Conservation (phyloP, 2,888 invertebrate genomes). For the Oeneis ivallda region DNA sequence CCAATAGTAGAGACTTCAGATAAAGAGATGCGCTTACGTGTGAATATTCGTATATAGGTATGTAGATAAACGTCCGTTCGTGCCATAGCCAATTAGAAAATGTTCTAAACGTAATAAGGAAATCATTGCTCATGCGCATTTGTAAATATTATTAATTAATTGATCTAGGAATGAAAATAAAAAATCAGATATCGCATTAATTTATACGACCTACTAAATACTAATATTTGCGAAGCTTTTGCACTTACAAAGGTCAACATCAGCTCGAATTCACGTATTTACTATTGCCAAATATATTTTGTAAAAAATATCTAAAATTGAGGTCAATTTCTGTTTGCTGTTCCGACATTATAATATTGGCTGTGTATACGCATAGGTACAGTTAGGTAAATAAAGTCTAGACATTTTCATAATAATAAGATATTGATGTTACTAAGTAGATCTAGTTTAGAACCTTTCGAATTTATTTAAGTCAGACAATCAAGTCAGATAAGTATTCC, state of each 20-base stretch:
- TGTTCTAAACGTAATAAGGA: no score
- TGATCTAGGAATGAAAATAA: background rate
- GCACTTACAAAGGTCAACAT: background rate
- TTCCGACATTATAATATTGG: background rate
- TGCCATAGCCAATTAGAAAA: no score
- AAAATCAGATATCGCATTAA: background rate
- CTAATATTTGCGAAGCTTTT: slow-evolving; percentile 10
- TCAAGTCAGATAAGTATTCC: no score
- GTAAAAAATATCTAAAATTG: background rate
- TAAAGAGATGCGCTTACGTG: no score
- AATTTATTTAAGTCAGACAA: no score
- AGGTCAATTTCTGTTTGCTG: slow-evolving; percentile 23
- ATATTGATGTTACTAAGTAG: background rate
- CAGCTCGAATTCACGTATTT: background rate
- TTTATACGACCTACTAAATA: background rate
- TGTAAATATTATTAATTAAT: background rate
- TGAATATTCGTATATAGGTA: no score
- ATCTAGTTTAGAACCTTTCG: no score
- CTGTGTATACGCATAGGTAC: background rate
- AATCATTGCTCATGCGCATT: background rate
- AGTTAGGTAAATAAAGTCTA: background rate
- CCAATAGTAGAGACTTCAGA: no score
- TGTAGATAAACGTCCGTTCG: no score
- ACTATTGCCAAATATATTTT: slow-evolving; percentile 1
- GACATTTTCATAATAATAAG: background rate